phyloP scores from a whole-genome alignment of 2,888 invertebrate species.

The Noctua janthe region DNA sequence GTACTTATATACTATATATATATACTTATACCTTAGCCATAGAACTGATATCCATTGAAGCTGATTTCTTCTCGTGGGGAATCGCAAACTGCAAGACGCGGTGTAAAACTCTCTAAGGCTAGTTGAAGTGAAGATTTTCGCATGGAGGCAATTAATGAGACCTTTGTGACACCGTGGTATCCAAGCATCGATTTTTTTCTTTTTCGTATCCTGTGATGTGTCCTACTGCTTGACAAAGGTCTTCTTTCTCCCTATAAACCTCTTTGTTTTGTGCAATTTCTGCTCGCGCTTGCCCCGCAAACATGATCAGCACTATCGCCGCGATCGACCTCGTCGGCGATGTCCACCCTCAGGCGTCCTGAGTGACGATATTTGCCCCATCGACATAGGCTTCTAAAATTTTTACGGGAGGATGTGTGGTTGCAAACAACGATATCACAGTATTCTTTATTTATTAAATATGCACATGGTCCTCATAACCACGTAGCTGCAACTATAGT shows the following conservation, averaged over 20 bases:
- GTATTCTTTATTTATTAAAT: not conserved
- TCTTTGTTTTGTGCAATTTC: too few relatives aligned
- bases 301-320: too few relatives aligned
- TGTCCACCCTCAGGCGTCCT: too few relatives aligned
- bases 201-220: too few relatives aligned
- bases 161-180: not conserved
- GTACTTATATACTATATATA: not conserved
- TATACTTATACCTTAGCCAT: not conserved
- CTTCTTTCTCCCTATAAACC: too few relatives aligned
- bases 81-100: not conserved
- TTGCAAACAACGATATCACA: not conserved
- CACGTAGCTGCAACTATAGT: not conserved
- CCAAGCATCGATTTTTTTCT: not conserved
- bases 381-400: not conserved
- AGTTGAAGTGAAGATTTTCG: too few relatives aligned
- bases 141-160: not conserved
- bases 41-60: not conserved
- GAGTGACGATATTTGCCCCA: not conserved
- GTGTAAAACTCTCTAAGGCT: not conserved
- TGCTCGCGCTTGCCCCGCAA: too few relatives aligned
- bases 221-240: too few relatives aligned
- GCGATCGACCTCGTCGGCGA: too few relatives aligned
- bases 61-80: not conserved
- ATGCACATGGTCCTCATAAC: not conserved
- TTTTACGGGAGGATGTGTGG: not conserved